Base-by-base conservation (phyloP, 2,888 invertebrate genomes). In the Cryptocephalus primarius region DNA sequence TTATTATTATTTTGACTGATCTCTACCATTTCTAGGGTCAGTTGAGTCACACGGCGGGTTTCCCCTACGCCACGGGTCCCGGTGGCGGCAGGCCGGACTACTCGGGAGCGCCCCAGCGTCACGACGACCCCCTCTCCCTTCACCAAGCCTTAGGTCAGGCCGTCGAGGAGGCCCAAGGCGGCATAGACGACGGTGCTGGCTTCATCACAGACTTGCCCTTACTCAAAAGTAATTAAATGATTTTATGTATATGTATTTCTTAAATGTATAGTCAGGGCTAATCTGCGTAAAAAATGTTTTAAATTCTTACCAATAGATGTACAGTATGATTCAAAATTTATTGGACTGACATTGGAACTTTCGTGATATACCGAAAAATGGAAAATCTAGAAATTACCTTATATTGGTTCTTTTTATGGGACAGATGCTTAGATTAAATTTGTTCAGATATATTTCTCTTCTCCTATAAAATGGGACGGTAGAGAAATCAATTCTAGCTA, bases 201-300 rank as follows among this genome's bases (percentile, higher is more conserved):
- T 90, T 90, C 72, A 90, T 91, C 79, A 87, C 88, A 60, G 90
- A 91, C 69, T 78, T 91, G 69, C 90, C 90, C 59, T 76, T 90
- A 63, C 78, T 90, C 63, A 91, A 91, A 83, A 89, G 90, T 90
- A 74, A n/a, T n/a, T n/a, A n/a, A 85, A 87, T 81, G 63, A 4
- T 22, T 22, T 22, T 22, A 22, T 22, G 22, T 22, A 22, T 22
- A 22, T 22, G 2, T 22, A 6, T 4, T 22, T 22, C 2, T 22
- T 22, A 22, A 22, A 22, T 22, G 22, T 22, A 6, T 22, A 22
- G 22, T 22, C 3, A 22, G 22, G 6, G 22, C 2, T 6, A 6
- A 22, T 22, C 22, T 22, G 22, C 22, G 22, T 22, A 22, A 22
- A 6, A 6, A 2, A 22, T 4, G 22, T 34, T 44, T 33, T n/a